These are phyloP conservation scores for Anthrax anthrax DNA, from an alignment of 2,888 invertebrate genomes.

Conservation along the genomic window DNA sequence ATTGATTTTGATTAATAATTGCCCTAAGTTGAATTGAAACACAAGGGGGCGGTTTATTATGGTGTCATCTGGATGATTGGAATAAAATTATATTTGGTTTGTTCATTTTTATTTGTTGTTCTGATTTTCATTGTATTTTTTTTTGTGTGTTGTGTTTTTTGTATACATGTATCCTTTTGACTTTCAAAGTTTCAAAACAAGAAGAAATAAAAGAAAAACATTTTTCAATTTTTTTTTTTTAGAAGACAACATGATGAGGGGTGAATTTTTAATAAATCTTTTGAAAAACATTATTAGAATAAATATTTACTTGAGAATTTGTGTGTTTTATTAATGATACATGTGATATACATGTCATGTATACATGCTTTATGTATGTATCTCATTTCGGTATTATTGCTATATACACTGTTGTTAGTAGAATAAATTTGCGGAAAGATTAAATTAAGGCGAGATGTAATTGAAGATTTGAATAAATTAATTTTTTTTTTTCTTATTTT, in stretches of 20 bases:
- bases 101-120: neutral
- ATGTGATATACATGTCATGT: neutral
- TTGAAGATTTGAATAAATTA: neutral
- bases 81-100: conserved; percentile 7
- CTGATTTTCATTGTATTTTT: conserved; percentile 7
- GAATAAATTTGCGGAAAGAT: neutral
- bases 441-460: neutral
- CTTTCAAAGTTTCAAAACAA: too few relatives aligned
- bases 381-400: too few relatives aligned
- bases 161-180: too few relatives aligned
- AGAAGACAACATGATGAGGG: conserved; percentile 3
- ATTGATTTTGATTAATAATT: conserved; percentile 15
- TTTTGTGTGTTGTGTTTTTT: too few relatives aligned
- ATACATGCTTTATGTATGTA: too few relatives aligned
- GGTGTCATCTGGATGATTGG: conserved; percentile 12
- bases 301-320: neutral
- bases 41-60: conserved; percentile 9
- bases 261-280: conserved; percentile 13
- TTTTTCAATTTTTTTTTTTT: too few relatives aligned
- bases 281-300: neutral
- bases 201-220: neutral
- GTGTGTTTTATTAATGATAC: neutral
- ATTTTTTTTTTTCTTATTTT: neutral
- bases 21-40: conserved; percentile 6
- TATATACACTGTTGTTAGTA: neutral